These are phyloP conservation scores for Daboia siamensis DNA, from an alignment of 2,113 vertebrate species.

Conservation along the genomic window DNA sequence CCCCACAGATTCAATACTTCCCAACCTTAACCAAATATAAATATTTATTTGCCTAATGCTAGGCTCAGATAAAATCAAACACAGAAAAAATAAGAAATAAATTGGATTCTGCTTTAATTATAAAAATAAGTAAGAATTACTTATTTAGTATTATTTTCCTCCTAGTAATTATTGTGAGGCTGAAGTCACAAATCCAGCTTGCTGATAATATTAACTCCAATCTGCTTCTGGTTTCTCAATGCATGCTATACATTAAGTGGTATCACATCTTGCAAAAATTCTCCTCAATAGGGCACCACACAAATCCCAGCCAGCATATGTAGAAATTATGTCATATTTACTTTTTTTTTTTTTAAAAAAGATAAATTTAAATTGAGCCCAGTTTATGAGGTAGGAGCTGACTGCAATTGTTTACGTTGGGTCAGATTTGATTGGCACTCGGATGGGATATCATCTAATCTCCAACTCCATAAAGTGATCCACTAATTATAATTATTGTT, in stretches of 20 bases:
- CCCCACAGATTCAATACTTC: conserved; percentile 40
- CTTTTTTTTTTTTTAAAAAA: not conserved
- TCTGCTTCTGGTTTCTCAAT: not conserved
- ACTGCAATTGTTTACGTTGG: not conserved
- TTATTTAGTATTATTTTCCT: not conserved
- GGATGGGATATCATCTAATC: not conserved
- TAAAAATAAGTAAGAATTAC: not conserved
- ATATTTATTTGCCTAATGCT: not conserved
- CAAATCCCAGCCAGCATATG: not conserved
- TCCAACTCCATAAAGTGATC: not conserved
- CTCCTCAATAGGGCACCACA: not conserved
- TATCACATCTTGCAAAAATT: not conserved
- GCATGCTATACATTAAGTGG: not conserved
- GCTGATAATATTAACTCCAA: not conserved
- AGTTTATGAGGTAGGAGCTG: not conserved
- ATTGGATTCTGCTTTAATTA: not conserved
- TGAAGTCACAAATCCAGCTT: not conserved
- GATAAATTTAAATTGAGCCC: not conserved
- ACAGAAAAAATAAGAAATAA: not conserved
- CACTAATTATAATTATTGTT: not conserved
- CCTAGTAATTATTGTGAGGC: not conserved
- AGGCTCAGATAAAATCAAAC: not conserved
- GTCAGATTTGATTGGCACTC: not conserved
- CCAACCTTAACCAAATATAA: not conserved
- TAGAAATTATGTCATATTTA: not conserved